Conservation (phyloP, 2,113 vertebrate genomes). For the Ictalurus furcatus region DNA sequence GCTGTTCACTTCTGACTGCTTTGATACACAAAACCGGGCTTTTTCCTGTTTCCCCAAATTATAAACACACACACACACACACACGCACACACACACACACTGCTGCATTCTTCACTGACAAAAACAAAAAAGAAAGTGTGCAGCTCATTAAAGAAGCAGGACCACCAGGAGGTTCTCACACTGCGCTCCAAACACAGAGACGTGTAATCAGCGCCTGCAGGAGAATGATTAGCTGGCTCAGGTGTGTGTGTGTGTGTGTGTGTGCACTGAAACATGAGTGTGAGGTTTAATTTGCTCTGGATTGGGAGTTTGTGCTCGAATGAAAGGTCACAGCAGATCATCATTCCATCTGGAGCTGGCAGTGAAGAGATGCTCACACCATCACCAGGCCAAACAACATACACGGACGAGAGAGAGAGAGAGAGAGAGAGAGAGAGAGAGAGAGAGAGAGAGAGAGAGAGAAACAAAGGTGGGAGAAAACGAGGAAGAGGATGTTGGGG, state of each 20-base stretch:
- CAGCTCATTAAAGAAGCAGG: background rate
- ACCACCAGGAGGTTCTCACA: background rate
- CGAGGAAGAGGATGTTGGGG: background rate
- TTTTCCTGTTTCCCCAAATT: background rate
- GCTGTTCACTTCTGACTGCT: conserved; percentile 65
- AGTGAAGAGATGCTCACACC: conserved; percentile 59
- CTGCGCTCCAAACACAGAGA: conserved; percentile 19
- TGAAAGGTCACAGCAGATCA: conserved; percentile 36
- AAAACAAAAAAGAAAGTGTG: background rate
- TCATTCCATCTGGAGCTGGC: conserved; percentile 42
- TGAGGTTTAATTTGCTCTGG: conserved; percentile 21
- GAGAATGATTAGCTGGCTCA: background rate
- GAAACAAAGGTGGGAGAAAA: background rate
- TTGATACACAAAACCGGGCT: conserved; percentile 10
- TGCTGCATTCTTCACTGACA: background rate
- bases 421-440: conserved; percentile 46
- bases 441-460: background rate
- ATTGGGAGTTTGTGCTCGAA: conserved; percentile 20
- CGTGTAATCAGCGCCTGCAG: background rate
- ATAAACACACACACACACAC: background rate
- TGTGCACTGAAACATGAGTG: background rate
- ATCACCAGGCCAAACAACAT: conserved; percentile 65
- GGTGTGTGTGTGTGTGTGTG: background rate
- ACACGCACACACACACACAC: background rate
- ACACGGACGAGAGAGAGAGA: conserved; percentile 51